Base-by-base conservation (phyloP, 2,888 invertebrate genomes). In the Trachelus iudaicus region DNA sequence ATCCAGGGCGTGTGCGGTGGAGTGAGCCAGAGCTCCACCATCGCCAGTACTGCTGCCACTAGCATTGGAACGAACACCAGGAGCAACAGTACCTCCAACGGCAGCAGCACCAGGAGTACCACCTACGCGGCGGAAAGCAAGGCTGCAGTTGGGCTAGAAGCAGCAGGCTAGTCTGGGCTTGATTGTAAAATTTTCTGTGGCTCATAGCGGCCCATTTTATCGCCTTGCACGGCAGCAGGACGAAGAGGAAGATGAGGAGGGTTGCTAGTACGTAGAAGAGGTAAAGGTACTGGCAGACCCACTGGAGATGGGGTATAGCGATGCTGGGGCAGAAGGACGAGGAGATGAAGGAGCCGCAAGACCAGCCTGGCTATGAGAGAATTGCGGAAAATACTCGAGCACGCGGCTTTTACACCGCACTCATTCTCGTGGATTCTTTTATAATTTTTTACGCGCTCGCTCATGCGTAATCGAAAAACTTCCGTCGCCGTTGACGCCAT, bases 1-100 rank as follows among this genome's bases (percentile, higher is more conserved):
- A 90, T 90, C 89, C 87, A 83, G 89, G 89, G 88, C 87, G 86
- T 88, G 89, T 87, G 87, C 88, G 85, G 88, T 87, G 87, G 88
- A 88, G 89, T 86, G 90, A 87, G 88, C 82, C 73, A 82, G 83
- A 31, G 73, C 85, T 83, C 83, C 79, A 79, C 80, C 78, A 76
- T 79, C 78, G 73, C 79, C 83, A 76, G 69, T 3, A 15, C 69
- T 30, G 69, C 78, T 40, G 31, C 30, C 71, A 71, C 71, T 34
- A 74, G 74, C 77, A 34, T 83, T 84, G 74, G 79, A 56, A 56
- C 31, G 56, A 31, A 76, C 79, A 73, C 73, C 73, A 75, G 73
- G 77, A 78, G 73, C 79, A 69, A 34, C 76, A 68, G 77, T 78
- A 71, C 80, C 75, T 33, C 30, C 73, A 15, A 81, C 83, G 79